Evolutionary conservation across 2,888 invertebrate genomes (phyloP), one percentile per base, ranked within the genome.

Genomic region (Lasioglossum malachurum): DNA sequence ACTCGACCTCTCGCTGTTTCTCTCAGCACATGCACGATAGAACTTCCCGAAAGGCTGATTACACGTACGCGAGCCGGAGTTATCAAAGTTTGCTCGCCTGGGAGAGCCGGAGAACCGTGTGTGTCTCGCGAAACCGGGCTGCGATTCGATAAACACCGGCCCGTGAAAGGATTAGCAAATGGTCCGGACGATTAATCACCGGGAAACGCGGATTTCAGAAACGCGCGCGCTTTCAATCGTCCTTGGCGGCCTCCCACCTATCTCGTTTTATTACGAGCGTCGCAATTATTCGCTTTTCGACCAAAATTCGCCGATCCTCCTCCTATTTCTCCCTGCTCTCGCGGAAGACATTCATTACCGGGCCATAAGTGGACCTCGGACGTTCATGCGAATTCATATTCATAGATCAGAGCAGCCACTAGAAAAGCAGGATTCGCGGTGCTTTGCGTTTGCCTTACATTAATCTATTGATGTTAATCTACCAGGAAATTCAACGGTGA

Each of bases 111-210:
- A 60, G 60, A 60, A n/a, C 27, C 60, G 27, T 14, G 60, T 14
- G 60, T 14, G 60, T 27, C 60, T 46, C 74, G 49, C 31, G 74
- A 49, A 74, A 74, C 10, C 79, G 44, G 53, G 8, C 67, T 35
- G 77, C 41, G 41, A 73, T 53, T 81, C 74, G 74, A 49, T 82
- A 74, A 78, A 78, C 73, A 64, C 31, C 23, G 41, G 4, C 53
- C 41, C 27, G 35, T 46, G 12, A 46, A 60, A 19, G n/a, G 46
- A 82, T 38, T 60, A 60, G 19, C 64, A 41, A 49, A 64, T 57
- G 41, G 35, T 19, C 44, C 74, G 35, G 67, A 67, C 19, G 74
- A 49, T 74, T 49, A 74, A 74, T 74, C 74, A 49, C 60, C 31
- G 31, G 12, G 73, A 31, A 73, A 73, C 73, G 73, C 10, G 44